A percentile compares a stretch with the other conserved stretches of the same genome.
Evolutionary conservation across 92 coral and sea anemone genomes (phyloP).

Genomic region (Isaurus tuberculatus): DNA sequence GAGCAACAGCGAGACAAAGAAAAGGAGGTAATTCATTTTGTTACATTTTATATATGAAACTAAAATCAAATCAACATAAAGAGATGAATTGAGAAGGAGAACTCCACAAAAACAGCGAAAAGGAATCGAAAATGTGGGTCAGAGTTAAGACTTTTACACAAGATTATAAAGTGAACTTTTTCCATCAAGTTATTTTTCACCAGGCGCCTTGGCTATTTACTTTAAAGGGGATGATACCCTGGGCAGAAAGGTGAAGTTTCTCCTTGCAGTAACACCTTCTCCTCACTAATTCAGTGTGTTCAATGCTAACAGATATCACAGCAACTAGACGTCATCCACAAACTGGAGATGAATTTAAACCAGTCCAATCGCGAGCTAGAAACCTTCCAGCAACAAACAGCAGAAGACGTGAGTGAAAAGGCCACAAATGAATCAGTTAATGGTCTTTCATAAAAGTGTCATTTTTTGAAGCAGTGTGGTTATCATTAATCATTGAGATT

Average conservation of each 20-base stretch:
- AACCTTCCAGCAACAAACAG: conserved; percentile 68
- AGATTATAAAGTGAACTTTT: too few species aligned
- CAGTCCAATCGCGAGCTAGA: conserved; percentile 80
- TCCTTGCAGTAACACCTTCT: neutral
- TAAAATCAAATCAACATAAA: too few species aligned
- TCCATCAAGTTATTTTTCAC: too few species aligned
- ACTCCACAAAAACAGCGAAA: too few species aligned
- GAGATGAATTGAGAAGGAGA: too few species aligned
- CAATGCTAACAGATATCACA: conserved; percentile 73
- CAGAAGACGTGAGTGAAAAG: conserved; percentile 91
- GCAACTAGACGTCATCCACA: conserved; percentile 89
- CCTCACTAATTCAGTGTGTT: neutral
- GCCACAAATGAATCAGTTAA: conserved; percentile 45
- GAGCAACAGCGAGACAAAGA: conserved; percentile 94
- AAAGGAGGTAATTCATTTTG: conserved; percentile 90
- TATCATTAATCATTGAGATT: neutral
- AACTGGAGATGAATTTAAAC: conserved; percentile 86
- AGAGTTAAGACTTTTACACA: too few species aligned
- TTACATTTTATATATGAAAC: too few species aligned
- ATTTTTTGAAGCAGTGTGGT: neutral
- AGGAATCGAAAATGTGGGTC: too few species aligned
- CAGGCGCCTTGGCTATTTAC: too few species aligned
- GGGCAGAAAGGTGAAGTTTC: too few species aligned
- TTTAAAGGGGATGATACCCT: too few species aligned
- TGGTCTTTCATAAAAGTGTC: conserved; percentile 37